Evolutionary conservation across 2,797 vertebrate genomes (phyloP).

Genomic region (Pygocentrus nattereri): DNA sequence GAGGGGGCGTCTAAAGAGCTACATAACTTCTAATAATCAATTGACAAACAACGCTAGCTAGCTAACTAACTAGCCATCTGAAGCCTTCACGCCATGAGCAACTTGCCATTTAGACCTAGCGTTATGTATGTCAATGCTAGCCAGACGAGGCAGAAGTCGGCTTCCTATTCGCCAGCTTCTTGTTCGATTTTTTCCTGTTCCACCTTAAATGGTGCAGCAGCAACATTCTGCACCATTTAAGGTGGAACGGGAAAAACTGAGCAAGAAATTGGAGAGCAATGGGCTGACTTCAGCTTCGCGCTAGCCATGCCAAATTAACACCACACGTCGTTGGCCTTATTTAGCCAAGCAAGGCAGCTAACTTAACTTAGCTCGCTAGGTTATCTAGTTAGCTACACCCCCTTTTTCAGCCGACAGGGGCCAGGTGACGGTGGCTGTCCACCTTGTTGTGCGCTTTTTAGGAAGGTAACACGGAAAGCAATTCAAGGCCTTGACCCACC

Average conservation of each 20-base stretch:
- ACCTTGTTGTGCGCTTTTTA: conserved; percentile 1
- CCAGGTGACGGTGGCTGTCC: conserved; percentile 24
- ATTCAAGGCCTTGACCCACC: conserved; percentile 79
- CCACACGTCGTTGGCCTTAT: conserved; percentile 53
- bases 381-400: conserved; percentile 22
- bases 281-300: no score
- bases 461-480: conserved; percentile 37
- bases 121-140: no score
- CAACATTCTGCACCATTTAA: no score
- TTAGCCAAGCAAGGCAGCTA: conserved; percentile 39
- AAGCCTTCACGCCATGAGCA: conserved; percentile 21
- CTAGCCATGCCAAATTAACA: conserved; percentile 33
- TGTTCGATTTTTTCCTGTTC: no score
- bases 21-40: conserved; percentile 12
- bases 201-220: no score
- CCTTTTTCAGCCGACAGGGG: conserved; percentile 15
- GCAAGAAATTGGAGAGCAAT: no score
- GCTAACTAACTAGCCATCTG: not conserved
- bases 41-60: not conserved
- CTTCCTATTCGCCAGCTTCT: no score
- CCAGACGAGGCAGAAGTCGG: no score
- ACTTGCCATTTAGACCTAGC: no score
- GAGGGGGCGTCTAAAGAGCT: not conserved
- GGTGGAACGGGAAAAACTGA: no score
- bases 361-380: not conserved